Evolutionary conservation across 2,797 vertebrate species (phyloP).

Genomic region (Darevskia nairensis): DNA sequence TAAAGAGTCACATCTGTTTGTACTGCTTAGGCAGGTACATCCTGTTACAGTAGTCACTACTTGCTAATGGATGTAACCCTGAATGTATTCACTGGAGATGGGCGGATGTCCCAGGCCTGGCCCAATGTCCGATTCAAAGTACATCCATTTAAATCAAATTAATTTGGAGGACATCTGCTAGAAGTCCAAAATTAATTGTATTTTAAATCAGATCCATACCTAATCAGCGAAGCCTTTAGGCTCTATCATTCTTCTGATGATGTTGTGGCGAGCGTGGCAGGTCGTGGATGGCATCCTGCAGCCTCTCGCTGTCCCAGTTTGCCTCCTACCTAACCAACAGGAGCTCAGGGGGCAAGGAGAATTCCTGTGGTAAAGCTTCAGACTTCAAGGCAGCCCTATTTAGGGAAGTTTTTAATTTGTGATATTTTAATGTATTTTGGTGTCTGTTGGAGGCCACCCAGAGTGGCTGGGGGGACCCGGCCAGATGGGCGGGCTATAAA

Average conservation of each 20-base stretch:
- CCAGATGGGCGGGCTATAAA: too few species aligned
- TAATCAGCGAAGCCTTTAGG: conserved; percentile 18
- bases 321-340: not conserved
- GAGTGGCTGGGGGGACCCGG: too few species aligned
- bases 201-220: conserved; percentile 39
- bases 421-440: too few species aligned
- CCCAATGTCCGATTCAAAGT: not conserved
- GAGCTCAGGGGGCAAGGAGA: not conserved
- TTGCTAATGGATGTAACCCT: not conserved
- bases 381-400: too few species aligned
- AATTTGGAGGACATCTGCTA: conserved; percentile 11
- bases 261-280: not conserved
- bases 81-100: not conserved
- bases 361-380: not conserved
- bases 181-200: conserved; percentile 31
- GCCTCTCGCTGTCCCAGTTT: not conserved
- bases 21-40: not conserved
- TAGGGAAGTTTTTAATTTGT: too few species aligned
- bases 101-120: not conserved
- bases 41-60: not conserved
- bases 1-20: conserved; percentile 15
- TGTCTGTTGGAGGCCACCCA: too few species aligned
- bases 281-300: not conserved
- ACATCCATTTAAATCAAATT: conserved; percentile 22
- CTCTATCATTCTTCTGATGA: not conserved